A percentile compares a stretch with the other conserved stretches of the same genome.
phyloP scores from a whole-genome alignment of 2,113 vertebrate species.

The Buteo buteo region DNA sequence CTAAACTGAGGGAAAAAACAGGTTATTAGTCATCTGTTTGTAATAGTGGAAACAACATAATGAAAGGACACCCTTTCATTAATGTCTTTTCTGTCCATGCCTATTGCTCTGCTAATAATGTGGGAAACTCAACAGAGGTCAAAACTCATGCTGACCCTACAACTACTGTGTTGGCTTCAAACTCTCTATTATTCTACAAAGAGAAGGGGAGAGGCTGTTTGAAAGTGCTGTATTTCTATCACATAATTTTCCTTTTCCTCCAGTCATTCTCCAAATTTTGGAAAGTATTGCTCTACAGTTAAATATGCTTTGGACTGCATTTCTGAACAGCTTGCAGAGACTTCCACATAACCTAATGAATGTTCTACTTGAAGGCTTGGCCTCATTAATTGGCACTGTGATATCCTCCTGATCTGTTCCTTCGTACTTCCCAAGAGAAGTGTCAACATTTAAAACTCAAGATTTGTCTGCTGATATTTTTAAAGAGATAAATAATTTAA shows the following conservation, averaged over 20 bases:
- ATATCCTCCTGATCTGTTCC: constrained; percentile 28
- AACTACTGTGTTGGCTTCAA: not conserved
- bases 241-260: not conserved
- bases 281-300: not conserved
- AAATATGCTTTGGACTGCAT: not conserved
- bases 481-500: constrained; percentile 24
- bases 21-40: not conserved
- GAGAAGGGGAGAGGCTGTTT: not conserved
- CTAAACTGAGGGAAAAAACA: not conserved
- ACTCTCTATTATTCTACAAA: not conserved
- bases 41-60: not conserved
- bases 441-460: constrained; percentile 16
- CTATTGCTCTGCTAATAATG: not conserved
- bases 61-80: not conserved
- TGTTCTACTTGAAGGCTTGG: constrained; percentile 26
- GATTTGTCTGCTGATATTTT: not conserved
- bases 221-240: not conserved
- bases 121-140: constrained; percentile 12
- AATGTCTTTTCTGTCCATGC: not conserved
- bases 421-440: constrained; percentile 24
- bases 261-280: not conserved
- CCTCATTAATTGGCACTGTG: constrained; percentile 1
- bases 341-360: constrained; percentile 12
- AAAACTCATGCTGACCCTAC: constrained; percentile 16
- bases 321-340: constrained; percentile 38